Conservation (phyloP, 2,888 invertebrate genomes). For the Ceraclea dissimilis region DNA sequence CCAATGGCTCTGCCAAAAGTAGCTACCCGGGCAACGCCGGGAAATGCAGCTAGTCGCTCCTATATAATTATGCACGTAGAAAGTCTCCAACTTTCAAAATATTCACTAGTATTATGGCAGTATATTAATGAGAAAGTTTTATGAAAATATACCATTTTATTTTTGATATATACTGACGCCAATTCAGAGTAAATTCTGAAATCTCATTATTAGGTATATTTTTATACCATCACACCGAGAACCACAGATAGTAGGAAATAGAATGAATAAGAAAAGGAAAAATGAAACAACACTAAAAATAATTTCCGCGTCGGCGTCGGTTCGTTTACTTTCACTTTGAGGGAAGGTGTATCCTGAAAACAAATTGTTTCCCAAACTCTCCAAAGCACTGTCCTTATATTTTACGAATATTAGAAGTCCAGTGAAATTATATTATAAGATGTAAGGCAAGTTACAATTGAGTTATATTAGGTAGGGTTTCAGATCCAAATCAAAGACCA, state of each 20-base stretch:
- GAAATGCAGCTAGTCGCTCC: too few species aligned
- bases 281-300: slow-evolving; percentile 1
- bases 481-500: neutral
- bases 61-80: neutral
- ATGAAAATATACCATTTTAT: too few species aligned
- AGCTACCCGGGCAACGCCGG: too few species aligned
- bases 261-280: neutral
- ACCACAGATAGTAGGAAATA: neutral
- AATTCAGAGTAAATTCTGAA: neutral
- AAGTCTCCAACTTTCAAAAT: neutral
- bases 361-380: neutral
- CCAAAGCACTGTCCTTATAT: neutral
- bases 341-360: neutral
- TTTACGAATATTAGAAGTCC: neutral
- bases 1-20: too few species aligned
- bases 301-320: neutral
- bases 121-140: too few species aligned
- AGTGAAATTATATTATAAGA: neutral
- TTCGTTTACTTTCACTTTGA: neutral
- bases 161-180: too few species aligned
- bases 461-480: neutral
- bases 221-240: too few species aligned
- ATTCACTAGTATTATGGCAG: neutral
- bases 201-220: neutral
- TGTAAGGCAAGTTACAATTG: neutral